Base-by-base conservation (phyloP, 2,113 vertebrate species). In the Thymallus thymallus region DNA sequence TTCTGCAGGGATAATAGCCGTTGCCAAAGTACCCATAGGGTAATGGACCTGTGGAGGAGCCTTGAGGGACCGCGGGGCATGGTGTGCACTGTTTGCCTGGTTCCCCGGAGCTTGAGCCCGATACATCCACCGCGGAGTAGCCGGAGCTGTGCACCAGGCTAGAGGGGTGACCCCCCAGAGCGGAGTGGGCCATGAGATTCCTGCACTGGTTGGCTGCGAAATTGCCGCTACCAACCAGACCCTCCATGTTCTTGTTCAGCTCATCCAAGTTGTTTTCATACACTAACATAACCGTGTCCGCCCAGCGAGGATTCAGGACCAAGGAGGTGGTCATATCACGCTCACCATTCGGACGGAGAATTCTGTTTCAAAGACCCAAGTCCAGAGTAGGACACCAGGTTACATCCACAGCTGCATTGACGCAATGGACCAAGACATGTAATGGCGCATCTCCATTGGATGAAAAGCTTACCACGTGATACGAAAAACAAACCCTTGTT, bases 1-100 rank as follows among this genome's bases (percentile, higher is more conserved):
- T 94, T 29, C 96, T 93, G 90, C 96, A 96, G 20, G 95, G 94
- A 64, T 96, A 98, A 88, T 94, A 98, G 0, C 95, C 94, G 86
- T 95, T 94, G 73, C 95, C 94, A 75, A 97, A 95, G 81, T 96
- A 98, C 46, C 96, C 88, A 69, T 95, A 97, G 18, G 96, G 94
- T 73, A 96, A 83, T n/a, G 2, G 90, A 22, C 94, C 82, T 22
- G 94, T 84, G 22, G 94, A 89, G 5, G 94, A 87, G 6, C 92
- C 93, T 82, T 95, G 94, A 0, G 95, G 87, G 72, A 94, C 84
- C 10, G 90, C 82, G 3, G 94, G 84, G 63, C 94, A 95, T 5
- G 92, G 89, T 22, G 91, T 76, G 82, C 93, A 95, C 80, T 92
- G 95, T 82, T 96, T 96, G 26, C 91, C 91, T 0, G 91, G 78